phyloP scores from a whole-genome alignment of 2,888 invertebrate species.

The Ectemnius continuus region DNA sequence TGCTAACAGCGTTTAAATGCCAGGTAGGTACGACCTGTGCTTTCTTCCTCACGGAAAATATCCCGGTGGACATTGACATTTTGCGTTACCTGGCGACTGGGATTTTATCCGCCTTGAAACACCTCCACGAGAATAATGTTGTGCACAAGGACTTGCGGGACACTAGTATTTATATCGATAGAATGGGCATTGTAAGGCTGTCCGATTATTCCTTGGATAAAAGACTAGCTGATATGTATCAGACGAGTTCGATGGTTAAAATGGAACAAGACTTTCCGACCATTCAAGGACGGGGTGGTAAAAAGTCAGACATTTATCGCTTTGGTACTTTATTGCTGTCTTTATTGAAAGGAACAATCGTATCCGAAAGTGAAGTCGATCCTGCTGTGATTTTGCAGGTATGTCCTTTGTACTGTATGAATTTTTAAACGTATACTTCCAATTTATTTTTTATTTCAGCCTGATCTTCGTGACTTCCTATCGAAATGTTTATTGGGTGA shows the following conservation, averaged over 20 bases:
- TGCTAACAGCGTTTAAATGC: conserved; percentile 11
- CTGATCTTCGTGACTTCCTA: conserved; percentile 86
- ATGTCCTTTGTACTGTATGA: conserved; percentile 10
- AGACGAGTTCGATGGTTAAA: conserved; percentile 69
- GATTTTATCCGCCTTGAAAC: conserved; percentile 86
- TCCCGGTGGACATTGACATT: conserved; percentile 80
- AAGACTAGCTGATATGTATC: conserved; percentile 81
- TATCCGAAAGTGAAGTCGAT: conserved; percentile 79
- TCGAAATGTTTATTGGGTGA: conserved; percentile 85
- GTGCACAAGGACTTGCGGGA: conserved; percentile 90
- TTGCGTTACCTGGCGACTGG: conserved; percentile 85
- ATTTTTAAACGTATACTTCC: conserved; percentile 9
- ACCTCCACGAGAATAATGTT: conserved; percentile 89
- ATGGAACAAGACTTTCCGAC: conserved; percentile 73
- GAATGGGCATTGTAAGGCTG: conserved; percentile 81
- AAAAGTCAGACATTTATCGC: conserved; percentile 87
- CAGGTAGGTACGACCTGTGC: conserved; percentile 77
- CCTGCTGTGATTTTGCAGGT: conserved; percentile 81
- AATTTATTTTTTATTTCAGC: conserved; percentile 72
- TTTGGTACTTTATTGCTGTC: conserved; percentile 85
- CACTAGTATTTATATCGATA: conserved; percentile 86
- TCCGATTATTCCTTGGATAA: conserved; percentile 86
- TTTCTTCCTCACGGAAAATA: conserved; percentile 79
- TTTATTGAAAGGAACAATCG: conserved; percentile 80
- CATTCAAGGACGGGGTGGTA: conserved; percentile 79